phyloP scores from a whole-genome alignment of 2,797 vertebrate genomes.

The Cichlasoma orientale region DNA sequence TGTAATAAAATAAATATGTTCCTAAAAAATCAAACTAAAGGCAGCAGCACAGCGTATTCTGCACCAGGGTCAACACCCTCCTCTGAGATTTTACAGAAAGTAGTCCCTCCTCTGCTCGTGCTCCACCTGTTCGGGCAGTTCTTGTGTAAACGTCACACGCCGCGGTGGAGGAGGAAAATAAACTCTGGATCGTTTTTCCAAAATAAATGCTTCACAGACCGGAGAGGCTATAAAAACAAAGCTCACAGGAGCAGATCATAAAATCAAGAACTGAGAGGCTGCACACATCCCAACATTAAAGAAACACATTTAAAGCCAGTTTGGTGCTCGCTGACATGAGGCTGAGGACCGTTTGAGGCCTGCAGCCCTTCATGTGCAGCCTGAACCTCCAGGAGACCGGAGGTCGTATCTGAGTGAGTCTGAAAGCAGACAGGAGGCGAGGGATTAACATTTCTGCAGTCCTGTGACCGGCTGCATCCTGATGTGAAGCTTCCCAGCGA shows the following conservation, averaged over 20 bases:
- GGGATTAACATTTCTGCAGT: constrained; percentile 36
- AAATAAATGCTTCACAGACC: not conserved
- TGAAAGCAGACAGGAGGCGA: not conserved
- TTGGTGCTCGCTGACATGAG: not conserved
- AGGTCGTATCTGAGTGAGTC: not conserved
- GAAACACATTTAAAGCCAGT: not conserved
- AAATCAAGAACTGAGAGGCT: not conserved
- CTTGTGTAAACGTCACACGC: too few relatives aligned
- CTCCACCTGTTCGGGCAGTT: too few relatives aligned
- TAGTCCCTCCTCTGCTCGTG: too few relatives aligned
- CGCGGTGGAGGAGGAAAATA: too few relatives aligned
- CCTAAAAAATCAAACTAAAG: too few relatives aligned
- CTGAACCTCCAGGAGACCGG: not conserved
- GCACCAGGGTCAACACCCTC: too few relatives aligned
- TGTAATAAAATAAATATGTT: too few relatives aligned
- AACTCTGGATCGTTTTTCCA: too few relatives aligned
- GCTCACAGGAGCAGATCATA: not conserved
- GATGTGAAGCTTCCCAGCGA: constrained; percentile 1
- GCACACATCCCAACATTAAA: not conserved
- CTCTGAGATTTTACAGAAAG: too few relatives aligned
- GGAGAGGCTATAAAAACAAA: not conserved
- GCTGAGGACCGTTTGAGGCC: not conserved
- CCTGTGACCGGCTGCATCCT: constrained; percentile 30
- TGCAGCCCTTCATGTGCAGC: not conserved
- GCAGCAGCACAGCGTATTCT: too few relatives aligned